phyloP scores from a whole-genome alignment of 2,113 vertebrate genomes.

The Phyllostomus discolor region DNA sequence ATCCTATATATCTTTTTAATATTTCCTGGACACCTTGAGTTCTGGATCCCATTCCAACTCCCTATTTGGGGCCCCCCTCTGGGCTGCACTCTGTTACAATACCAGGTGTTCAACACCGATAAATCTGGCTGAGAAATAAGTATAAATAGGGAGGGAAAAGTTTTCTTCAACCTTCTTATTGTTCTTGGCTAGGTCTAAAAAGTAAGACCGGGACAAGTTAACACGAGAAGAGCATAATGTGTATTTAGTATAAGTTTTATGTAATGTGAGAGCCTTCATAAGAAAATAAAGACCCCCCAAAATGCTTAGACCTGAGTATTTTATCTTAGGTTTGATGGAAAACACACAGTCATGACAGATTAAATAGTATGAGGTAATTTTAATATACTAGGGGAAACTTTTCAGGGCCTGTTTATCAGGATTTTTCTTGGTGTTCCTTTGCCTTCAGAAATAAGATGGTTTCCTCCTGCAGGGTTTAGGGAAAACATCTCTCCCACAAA shows the following conservation, averaged over 20 bases:
- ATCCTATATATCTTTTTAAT: no score
- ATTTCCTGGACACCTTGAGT: no score
- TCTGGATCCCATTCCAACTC: no score
- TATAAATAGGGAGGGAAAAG: background rate
- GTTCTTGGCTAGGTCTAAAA: background rate
- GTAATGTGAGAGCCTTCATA: background rate
- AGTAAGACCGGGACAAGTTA: background rate
- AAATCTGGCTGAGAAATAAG: background rate
- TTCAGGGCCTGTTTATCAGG: background rate
- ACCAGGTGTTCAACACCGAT: background rate
- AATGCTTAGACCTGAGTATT: background rate
- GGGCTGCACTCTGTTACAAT: no score
- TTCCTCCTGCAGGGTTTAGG: background rate
- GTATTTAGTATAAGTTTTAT: background rate
- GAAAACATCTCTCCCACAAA: background rate
- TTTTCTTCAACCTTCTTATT: background rate
- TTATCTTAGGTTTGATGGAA: background rate
- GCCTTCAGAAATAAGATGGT: background rate
- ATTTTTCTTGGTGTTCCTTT: background rate
- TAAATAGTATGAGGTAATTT: background rate
- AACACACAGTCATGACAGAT: background rate
- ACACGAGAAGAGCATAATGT: background rate
- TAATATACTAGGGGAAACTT: background rate
- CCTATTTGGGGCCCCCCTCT: no score
- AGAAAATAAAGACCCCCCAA: background rate